Evolutionary conservation across 2,888 invertebrate species (phyloP).

Genomic region (Caenorhabditis auriculariae): DNA sequence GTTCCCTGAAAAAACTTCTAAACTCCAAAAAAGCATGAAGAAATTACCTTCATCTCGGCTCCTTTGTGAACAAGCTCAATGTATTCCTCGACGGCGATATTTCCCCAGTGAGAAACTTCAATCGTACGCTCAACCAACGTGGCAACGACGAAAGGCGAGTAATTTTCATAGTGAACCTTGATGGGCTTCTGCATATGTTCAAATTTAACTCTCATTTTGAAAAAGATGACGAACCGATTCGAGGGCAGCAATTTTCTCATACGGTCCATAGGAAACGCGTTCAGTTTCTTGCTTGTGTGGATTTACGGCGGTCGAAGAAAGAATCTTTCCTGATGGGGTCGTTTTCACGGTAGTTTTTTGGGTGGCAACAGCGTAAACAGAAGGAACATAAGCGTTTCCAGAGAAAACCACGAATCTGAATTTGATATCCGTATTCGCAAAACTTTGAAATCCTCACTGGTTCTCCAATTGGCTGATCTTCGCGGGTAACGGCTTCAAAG

Average conservation of each 20-base stretch:
- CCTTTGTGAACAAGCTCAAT: slow-evolving; percentile 89
- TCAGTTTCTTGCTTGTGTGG: slow-evolving; percentile 80
- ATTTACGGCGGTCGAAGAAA: slow-evolving; percentile 66
- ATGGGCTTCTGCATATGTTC: slow-evolving; percentile 71
- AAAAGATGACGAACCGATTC: slow-evolving; percentile 63
- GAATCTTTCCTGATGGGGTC: slow-evolving; percentile 28
- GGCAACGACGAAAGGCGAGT: slow-evolving; percentile 91
- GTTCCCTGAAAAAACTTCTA: slow-evolving; percentile 58
- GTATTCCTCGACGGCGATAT: slow-evolving; percentile 92
- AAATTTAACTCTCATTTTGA: too few relatives aligned
- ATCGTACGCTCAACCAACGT: slow-evolving; percentile 80
- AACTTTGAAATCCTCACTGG: slow-evolving; percentile 68
- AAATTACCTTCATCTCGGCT: slow-evolving; percentile 76
- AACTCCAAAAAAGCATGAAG: background rate
- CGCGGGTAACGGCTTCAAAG: slow-evolving; percentile 80
- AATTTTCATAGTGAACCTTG: slow-evolving; percentile 89
- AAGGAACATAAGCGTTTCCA: slow-evolving; percentile 81
- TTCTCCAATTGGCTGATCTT: slow-evolving; percentile 88
- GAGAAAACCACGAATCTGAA: slow-evolving; percentile 76
- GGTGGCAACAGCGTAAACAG: slow-evolving; percentile 78
- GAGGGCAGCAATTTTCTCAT: slow-evolving; percentile 74
- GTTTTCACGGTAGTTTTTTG: slow-evolving; percentile 79
- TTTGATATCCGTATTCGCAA: background rate
- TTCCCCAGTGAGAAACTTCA: slow-evolving; percentile 94
- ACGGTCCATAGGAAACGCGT: slow-evolving; percentile 85